These are phyloP conservation scores for Haliaeetus leucogaster DNA, from an alignment of 2,113 vertebrate genomes.

Conservation along the genomic window DNA sequence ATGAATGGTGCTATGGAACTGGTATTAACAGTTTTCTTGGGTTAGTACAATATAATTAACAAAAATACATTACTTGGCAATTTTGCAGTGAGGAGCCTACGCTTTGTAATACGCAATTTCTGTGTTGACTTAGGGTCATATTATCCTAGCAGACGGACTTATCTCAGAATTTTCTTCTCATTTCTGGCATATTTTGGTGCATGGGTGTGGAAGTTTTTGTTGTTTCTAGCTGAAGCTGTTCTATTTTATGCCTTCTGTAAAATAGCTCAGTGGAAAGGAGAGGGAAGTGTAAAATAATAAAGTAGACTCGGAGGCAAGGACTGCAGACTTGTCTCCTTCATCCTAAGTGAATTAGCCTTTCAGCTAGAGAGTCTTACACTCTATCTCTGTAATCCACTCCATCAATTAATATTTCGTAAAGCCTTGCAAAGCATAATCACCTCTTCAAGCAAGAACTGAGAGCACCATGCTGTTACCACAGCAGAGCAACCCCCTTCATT, in stretches of 20 bases:
- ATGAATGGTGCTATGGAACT: not conserved
- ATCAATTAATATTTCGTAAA: not conserved
- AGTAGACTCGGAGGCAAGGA: not conserved
- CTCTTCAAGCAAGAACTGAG: not conserved
- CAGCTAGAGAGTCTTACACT: not conserved
- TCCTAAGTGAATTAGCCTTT: not conserved
- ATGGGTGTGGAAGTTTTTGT: not conserved
- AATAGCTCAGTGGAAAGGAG: not conserved
- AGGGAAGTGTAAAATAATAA: not conserved
- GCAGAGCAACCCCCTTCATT: not conserved
- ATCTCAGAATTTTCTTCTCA: not conserved
- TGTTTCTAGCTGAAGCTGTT: not conserved
- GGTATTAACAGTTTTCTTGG: not conserved
- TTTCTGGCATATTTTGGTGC: not conserved
- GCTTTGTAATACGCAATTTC: not conserved
- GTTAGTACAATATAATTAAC: not conserved
- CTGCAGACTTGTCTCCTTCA: not conserved
- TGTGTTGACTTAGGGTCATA: not conserved
- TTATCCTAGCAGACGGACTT: not conserved
- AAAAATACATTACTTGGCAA: not conserved
- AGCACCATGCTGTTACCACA: not conserved
- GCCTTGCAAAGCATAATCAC: not conserved
- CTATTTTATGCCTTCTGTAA: not conserved
- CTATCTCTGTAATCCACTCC: not conserved
- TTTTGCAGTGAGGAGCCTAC: not conserved